Base-by-base conservation (phyloP, 2,797 vertebrate species). In the Triplophysa bombifrons region DNA sequence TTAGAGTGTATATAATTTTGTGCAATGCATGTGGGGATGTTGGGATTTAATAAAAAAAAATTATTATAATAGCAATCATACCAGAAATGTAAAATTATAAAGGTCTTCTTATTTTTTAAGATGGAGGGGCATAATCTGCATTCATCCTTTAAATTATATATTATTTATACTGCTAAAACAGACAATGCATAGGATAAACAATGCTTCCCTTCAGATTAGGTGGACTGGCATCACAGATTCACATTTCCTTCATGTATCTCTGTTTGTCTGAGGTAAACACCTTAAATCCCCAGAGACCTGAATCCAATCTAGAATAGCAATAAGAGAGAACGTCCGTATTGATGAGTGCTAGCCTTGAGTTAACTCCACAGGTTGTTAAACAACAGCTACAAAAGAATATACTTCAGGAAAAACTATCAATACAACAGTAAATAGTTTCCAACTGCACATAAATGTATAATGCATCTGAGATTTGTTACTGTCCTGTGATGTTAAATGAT, bases 371-470 rank as follows among this genome's bases (percentile, higher is more conserved):
- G 72, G 65, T 27, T 80, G 65, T 27, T 80, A 50, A 50, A 30
- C 55, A 22, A 41, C 46, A 38, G 13, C 75, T 55, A 41, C 63
- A 76, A 79, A 78, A 14, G 9, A 61, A 46, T 53, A 58, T 4
- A n/a, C 48, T 44, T 13, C 22, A 58, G 48, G 41, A 25, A 69
- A 55, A 50, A 30, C 22, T 41, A 81, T 74, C 65, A 68, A 82
- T 27, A 38, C 34, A 38, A 38, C 34, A 25, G 56, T 77, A 72
- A 77, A 80, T 44, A 73, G 41, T 6, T 34, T 30, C 16, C 19
- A 48, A 61, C 53, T 17, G 34, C 38, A 72, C 27, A 82, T 67
- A 64, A 3, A 76, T 83, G 68, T 68, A 77, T 60, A 74, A 72
- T 72, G 64, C 38, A 64, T 20, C n/a, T 78, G 58, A 63, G 72